A percentile compares a stretch with the other conserved stretches of the same genome.
Evolutionary conservation across 2,113 vertebrate genomes (phyloP).

Genomic region (Kryptolebias marmoratus): DNA sequence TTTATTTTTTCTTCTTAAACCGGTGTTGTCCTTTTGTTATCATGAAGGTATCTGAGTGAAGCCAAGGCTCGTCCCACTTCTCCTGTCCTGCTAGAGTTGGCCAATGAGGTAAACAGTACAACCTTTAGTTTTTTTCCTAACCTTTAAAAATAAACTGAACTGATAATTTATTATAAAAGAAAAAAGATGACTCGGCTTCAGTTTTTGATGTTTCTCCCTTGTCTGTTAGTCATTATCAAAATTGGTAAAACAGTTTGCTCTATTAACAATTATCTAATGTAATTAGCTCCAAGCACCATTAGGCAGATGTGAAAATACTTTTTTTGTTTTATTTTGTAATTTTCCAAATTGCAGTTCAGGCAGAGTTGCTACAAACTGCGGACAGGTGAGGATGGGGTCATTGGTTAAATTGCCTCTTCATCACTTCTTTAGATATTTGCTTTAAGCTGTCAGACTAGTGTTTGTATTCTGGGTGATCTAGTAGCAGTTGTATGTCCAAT

Average conservation of each 20-base stretch:
- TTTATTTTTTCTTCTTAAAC: constrained; percentile 39
- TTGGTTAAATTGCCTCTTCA: constrained; percentile 65
- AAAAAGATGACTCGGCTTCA: constrained; percentile 64
- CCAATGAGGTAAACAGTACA: constrained; percentile 91
- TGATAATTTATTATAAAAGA: constrained; percentile 59
- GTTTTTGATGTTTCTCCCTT: constrained; percentile 65
- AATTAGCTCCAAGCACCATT: constrained; percentile 84
- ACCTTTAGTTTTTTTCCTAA: constrained; percentile 21
- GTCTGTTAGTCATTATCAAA: constrained; percentile 90
- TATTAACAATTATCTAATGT: constrained; percentile 91
- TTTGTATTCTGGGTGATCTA: constrained; percentile 19
- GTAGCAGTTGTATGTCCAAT: constrained; percentile 6
- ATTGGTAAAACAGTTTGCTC: constrained; percentile 87
- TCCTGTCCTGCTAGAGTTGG: constrained; percentile 91
- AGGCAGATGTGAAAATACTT: constrained; percentile 83
- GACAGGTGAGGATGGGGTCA: constrained; percentile 78
- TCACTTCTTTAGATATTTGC: constrained; percentile 68
- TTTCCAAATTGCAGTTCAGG: constrained; percentile 80
- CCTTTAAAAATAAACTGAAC: constrained; percentile 10
- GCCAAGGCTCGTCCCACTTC: constrained; percentile 85
- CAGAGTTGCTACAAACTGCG: constrained; percentile 72
- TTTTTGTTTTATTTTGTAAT: constrained; percentile 78
- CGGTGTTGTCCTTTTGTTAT: constrained; percentile 78
- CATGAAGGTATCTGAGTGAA: constrained; percentile 89
- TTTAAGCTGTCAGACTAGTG: constrained; percentile 30